These are phyloP conservation scores for Grus americana DNA, from an alignment of 2,113 vertebrate species.

Conservation along the genomic window DNA sequence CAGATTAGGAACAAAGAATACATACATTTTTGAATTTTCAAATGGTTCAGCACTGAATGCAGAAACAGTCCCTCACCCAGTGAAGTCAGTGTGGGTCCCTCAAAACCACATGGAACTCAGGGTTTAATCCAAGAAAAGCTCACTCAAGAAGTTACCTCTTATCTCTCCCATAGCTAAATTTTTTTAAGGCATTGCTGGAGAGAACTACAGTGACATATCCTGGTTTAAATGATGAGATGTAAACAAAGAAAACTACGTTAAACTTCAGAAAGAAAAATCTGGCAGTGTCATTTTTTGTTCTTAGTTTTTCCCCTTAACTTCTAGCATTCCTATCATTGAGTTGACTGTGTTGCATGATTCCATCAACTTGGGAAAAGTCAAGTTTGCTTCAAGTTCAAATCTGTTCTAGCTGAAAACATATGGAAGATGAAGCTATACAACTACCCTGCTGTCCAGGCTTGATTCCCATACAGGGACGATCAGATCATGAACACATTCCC, in stretches of 20 bases:
- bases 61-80: background rate
- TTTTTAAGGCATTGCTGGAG: background rate
- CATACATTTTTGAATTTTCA: background rate
- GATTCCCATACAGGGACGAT: rapidly evolving
- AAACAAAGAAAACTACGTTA: background rate
- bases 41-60: background rate
- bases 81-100: too few relatives aligned
- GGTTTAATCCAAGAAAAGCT: background rate
- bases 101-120: rapidly evolving
- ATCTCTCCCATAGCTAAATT: background rate
- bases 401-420: background rate
- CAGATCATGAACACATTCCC: background rate
- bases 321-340: too few relatives aligned
- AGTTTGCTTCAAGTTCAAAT: background rate
- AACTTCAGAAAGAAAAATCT: background rate
- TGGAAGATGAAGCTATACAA: background rate
- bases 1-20: background rate
- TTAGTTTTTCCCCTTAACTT: background rate
- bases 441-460: background rate
- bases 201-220: background rate
- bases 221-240: background rate
- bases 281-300: background rate
- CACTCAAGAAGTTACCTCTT: background rate
- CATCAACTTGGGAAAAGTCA: background rate
- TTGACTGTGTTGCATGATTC: background rate